phyloP scores from a whole-genome alignment of 1,140 invertebrate species.

The Drosophila subobscura region DNA sequence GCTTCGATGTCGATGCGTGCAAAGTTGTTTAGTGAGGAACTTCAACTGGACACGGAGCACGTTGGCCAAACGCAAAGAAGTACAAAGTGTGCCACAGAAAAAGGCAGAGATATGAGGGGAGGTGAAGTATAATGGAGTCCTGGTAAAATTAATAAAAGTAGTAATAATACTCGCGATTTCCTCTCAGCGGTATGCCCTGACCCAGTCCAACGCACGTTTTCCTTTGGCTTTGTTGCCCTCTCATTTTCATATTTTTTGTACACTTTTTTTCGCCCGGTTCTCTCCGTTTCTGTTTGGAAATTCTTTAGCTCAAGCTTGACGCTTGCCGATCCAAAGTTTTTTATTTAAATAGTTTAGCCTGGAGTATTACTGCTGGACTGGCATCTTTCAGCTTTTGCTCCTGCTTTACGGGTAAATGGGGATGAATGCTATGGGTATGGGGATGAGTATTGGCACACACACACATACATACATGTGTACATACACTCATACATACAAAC shows the following conservation, averaged over 20 bases:
- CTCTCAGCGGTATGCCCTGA: constrained; percentile 54
- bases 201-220: constrained; percentile 39
- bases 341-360: constrained; percentile 74
- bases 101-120: background rate
- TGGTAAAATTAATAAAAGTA: constrained; percentile 80
- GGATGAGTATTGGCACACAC: no score
- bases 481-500: background rate
- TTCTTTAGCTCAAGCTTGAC: constrained; percentile 44
- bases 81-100: constrained; percentile 49
- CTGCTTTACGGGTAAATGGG: no score
- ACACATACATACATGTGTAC: no score
- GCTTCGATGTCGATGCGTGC: constrained; percentile 57
- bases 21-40: constrained; percentile 79
- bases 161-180: constrained; percentile 82
- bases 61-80: constrained; percentile 53
- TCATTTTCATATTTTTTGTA: constrained; percentile 32
- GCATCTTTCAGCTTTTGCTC: constrained; percentile 37
- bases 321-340: constrained; percentile 45
- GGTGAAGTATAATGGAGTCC: background rate
- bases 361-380: constrained; percentile 58
- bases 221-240: constrained; percentile 53
- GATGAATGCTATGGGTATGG: no score
- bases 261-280: constrained; percentile 13
- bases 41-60: constrained; percentile 69
- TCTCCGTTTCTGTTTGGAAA: constrained; percentile 34